Conservation (phyloP, 1,140 invertebrate species). For the Tetramorium alpestre region DNA sequence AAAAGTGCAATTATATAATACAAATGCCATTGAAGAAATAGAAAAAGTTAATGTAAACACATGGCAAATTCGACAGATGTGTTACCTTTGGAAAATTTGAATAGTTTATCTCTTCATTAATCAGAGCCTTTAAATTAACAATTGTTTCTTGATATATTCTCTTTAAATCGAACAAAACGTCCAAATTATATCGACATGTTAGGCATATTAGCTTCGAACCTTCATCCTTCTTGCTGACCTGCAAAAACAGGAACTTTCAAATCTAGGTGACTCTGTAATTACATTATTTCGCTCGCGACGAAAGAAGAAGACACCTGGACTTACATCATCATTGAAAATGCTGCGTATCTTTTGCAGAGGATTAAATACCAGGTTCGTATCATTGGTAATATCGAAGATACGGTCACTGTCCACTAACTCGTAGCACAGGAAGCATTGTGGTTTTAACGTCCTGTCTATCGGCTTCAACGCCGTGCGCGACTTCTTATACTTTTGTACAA, state of each 20-base stretch:
- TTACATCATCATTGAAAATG: constrained; percentile 78
- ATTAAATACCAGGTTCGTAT: constrained; percentile 67
- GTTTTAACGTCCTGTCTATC: not conserved
- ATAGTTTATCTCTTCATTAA: constrained; percentile 65
- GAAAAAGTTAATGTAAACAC: not conserved
- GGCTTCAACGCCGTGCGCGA: constrained; percentile 17
- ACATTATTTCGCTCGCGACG: not conserved
- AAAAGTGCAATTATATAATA: not conserved
- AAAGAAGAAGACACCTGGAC: not conserved
- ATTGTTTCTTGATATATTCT: constrained; percentile 71
- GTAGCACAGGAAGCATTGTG: constrained; percentile 75
- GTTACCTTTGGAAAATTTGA: constrained; percentile 79
- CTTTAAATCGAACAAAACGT: constrained; percentile 81
- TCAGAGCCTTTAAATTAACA: constrained; percentile 65
- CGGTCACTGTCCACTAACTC: constrained; percentile 69
- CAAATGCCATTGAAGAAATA: not conserved
- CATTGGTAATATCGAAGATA: constrained; percentile 78
- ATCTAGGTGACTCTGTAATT: not conserved
- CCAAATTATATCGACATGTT: constrained; percentile 81
- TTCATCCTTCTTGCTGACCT: constrained; percentile 65
- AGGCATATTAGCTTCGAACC: constrained; percentile 77
- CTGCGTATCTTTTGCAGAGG: constrained; percentile 75
- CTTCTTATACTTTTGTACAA: constrained; percentile 79
- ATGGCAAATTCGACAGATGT: not conserved
- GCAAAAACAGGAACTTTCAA: constrained; percentile 24